Conservation (phyloP, 2,888 invertebrate genomes). For the Drosophila robusta region DNA sequence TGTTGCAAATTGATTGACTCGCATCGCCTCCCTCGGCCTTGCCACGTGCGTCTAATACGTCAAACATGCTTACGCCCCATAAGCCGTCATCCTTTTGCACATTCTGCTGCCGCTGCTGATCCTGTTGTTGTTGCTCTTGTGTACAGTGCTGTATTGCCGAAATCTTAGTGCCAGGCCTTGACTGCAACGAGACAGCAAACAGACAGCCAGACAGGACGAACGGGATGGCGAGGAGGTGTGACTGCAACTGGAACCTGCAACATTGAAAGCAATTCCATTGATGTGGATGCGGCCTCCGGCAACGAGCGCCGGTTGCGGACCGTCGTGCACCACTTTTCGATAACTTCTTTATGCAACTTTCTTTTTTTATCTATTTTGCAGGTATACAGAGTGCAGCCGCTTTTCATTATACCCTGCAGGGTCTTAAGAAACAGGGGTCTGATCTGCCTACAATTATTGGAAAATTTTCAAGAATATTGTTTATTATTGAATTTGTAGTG, state of each 20-base stretch:
- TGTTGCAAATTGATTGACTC: slow-evolving; percentile 71
- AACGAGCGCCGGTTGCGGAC: slow-evolving; percentile 20
- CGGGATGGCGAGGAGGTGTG: background rate
- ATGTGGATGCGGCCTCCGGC: slow-evolving; percentile 49
- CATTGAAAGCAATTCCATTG: slow-evolving; percentile 68
- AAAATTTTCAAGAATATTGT: too few species aligned
- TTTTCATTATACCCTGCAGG: slow-evolving; percentile 24
- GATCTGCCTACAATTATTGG: too few species aligned
- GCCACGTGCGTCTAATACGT: slow-evolving; percentile 70
- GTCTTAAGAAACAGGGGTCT: too few species aligned
- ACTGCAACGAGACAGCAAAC: slow-evolving; percentile 60
- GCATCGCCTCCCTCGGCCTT: slow-evolving; percentile 46
- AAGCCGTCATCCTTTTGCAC: slow-evolving; percentile 69
- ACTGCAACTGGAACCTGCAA: slow-evolving; percentile 14
- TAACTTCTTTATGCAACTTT: slow-evolving; percentile 76
- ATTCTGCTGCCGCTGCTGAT: slow-evolving; percentile 25
- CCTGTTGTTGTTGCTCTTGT: slow-evolving; percentile 7
- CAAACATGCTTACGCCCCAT: slow-evolving; percentile 78
- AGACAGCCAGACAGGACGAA: slow-evolving; percentile 28
- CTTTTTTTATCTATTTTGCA: slow-evolving; percentile 57
- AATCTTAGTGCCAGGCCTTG: slow-evolving; percentile 67
- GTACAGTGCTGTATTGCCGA: slow-evolving; percentile 41
- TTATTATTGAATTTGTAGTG: too few species aligned
- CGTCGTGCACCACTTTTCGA: slow-evolving; percentile 63
- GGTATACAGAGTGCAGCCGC: slow-evolving; percentile 38